Base-by-base conservation (phyloP, 2,888 invertebrate species). In the Timema podura region DNA sequence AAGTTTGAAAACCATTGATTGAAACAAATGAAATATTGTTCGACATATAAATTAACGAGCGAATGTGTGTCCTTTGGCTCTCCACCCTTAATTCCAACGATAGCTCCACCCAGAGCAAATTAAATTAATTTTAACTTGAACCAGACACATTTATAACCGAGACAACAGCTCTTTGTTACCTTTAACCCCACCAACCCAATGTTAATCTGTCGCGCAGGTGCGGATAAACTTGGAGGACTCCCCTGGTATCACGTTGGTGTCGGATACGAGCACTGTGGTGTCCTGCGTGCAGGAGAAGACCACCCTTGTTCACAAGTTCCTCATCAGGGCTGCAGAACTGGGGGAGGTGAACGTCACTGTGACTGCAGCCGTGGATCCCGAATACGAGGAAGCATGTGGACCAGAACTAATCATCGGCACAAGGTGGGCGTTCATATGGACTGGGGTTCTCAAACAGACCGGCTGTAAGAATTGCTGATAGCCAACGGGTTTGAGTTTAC, bases 291-390 rank as follows among this genome's bases (percentile, higher is more conserved):
- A 73, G 44, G 73, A 77, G 49, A 77, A 78, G 59, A 76, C 77
- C 69, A 81, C 78, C n/a, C 71, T 78, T 48, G 77, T 79, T 11
- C 77, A 80, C 67, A 76, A 75, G 45, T 80, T 80, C 73, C 77
- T 77, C 48, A 72, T 82, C 47, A 77, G 75, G 71, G 81, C 78
- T 16, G 74, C 74, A 10, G 73, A 75, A 3, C 75, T 85, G 2
- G 85, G 85, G 9, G 79, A 81, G n/a, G 78, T 85, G 6, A 86
- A 86, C 73, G 79, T 88, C 1, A 85, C 83, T 9, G 83, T 85
- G 5, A 77, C 81, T 5, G 85, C 84, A 2, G 82, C 82, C 73
- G 78, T 83, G 44, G 83, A 85, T 73, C 77, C 82, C 0, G 78
- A 80, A 16, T 83, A 80, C 74, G 81, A 81, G 3, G 77, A 78